Evolutionary conservation across 2,113 vertebrate species (phyloP).

Genomic region (Neolamprologus falcicula): DNA sequence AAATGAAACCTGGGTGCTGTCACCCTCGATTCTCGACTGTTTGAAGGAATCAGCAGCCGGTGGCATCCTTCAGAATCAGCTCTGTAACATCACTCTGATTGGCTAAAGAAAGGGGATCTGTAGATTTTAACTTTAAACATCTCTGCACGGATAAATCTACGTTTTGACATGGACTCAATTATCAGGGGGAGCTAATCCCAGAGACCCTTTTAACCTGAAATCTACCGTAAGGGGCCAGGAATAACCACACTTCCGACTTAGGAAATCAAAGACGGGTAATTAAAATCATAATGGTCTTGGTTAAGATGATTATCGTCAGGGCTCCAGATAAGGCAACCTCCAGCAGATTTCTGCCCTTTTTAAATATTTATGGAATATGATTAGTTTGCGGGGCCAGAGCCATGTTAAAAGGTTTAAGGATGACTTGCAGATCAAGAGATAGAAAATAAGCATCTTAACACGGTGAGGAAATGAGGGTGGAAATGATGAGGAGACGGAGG

Average conservation of each 20-base stretch:
- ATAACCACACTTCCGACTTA: conserved; percentile 50
- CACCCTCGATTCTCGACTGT: neutral
- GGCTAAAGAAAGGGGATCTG: conserved; percentile 3
- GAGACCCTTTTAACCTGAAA: conserved; percentile 53
- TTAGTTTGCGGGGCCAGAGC: conserved; percentile 54
- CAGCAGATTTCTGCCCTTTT: conserved; percentile 53
- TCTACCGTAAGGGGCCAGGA: conserved; percentile 32
- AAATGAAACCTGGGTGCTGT: neutral
- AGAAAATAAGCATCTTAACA: conserved; percentile 57
- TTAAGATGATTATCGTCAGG: conserved; percentile 68
- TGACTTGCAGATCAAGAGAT: conserved; percentile 57
- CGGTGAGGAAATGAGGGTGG: conserved; percentile 1
- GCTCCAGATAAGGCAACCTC: conserved; percentile 64
- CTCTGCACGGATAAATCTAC: conserved; percentile 35
- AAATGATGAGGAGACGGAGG: conserved; percentile 4
- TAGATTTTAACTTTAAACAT: conserved; percentile 41
- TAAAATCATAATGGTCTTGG: conserved; percentile 69
- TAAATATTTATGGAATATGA: conserved; percentile 68
- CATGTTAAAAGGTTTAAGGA: conserved; percentile 62
- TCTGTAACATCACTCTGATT: conserved; percentile 1
- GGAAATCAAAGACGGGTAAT: conserved; percentile 68
- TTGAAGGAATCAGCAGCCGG: neutral
- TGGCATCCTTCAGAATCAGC: conserved; percentile 10
- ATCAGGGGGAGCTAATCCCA: conserved; percentile 49
- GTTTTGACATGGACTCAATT: conserved; percentile 58